Evolutionary conservation across 2,113 vertebrate genomes (phyloP).

Genomic region (Tragelaphus imberbis): DNA sequence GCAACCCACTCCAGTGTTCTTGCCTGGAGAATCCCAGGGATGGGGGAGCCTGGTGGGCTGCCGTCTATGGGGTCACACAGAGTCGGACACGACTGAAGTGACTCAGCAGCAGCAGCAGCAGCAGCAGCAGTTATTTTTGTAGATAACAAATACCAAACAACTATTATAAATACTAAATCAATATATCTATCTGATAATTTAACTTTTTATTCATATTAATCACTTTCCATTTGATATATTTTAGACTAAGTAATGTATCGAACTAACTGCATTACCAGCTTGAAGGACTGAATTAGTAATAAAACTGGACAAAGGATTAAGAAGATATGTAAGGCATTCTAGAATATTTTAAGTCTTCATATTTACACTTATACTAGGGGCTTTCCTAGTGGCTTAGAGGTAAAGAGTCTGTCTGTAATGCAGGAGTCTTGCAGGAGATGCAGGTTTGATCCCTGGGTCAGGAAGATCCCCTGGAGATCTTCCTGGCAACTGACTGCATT

Average conservation of each 20-base stretch:
- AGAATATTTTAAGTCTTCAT: not conserved
- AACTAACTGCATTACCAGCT: not conserved
- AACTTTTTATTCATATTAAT: not conserved
- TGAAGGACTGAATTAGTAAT: not conserved
- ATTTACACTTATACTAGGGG: not conserved
- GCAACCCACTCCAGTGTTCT: not conserved
- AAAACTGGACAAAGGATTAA: not conserved
- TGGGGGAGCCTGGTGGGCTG: no score
- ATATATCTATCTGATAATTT: not conserved
- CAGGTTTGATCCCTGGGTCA: not conserved
- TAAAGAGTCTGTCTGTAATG: not conserved
- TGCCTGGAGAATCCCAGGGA: not conserved
- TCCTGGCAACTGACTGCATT: not conserved
- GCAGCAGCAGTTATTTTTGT: not conserved
- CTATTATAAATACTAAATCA: not conserved
- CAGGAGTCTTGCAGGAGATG: not conserved
- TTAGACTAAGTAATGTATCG: not conserved
- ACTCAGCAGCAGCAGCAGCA: no score
- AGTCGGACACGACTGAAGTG: no score
- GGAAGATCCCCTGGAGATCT: not conserved
- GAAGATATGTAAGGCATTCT: not conserved
- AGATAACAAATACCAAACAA: not conserved
- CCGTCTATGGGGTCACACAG: no score
- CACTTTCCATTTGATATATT: not conserved
- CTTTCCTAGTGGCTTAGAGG: not conserved